Evolutionary conservation across 2,888 invertebrate species (phyloP), one percentile per base, ranked within the genome.

Genomic region (Hydroisotoma schaefferi): DNA sequence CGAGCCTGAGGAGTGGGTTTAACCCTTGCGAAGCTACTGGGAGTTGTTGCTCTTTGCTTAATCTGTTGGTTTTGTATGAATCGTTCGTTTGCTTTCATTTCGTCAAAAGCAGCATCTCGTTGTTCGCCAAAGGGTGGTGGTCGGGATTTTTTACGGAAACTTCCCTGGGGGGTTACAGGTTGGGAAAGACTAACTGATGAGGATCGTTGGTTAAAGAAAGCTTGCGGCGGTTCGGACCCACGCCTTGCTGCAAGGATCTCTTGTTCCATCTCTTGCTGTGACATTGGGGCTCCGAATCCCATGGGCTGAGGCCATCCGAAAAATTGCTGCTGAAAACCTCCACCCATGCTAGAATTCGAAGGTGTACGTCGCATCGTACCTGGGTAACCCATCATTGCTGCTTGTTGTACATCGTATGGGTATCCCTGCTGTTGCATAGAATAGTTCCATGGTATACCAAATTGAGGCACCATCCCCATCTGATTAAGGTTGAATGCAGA

Each of bases 401-500:
- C 61, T 2, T 22, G n/a, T 15, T 26, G 59, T 46, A 52, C 44
- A 20, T 60, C 58, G 37, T 53, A 43, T 10, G 44, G 47, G 37
- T 57, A 63, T 52, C 33, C 48, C 48, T 47, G 62, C 37, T 62
- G 65, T 27, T 56, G 59, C 56, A 66, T 63, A 48, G 65, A 69
- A 59, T 61, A 61, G 57, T 61, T 63, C 46, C 62, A 62, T 25
- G 55, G 60, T 51, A 57, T 57, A 18, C 59, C 61, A 59, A 63
- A 63, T 49, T 51, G 62, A 10, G 47, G 55, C 10, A 53, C 55
- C 22, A 61, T 59, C 18, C 65, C 60, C 61, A 68, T 65, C 23
- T 65, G 60, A 57, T 71, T 61, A 29, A 73, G 55, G 40, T 73
- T 71, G 38, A 68, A 69, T 8, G 63, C 71, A 12, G 72, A 69